Percentiles rank a stretch among this genome's conserved stretches.
phyloP scores from a whole-genome alignment of 1,140 invertebrate genomes.

The Aricia agestis region DNA sequence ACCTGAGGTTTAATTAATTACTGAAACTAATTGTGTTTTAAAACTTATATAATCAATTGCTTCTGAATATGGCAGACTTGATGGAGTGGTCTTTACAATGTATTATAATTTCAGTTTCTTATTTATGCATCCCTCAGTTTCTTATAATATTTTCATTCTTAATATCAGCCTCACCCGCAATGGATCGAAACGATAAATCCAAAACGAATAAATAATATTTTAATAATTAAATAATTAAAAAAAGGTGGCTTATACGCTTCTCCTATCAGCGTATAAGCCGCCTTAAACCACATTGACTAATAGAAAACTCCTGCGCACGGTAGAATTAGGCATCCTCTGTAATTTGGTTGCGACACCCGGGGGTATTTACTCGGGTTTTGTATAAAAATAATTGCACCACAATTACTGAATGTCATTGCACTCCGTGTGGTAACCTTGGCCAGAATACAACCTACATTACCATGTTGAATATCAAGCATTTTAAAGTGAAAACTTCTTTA shows the following conservation, averaged over 20 bases:
- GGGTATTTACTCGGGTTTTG: conserved; percentile 32
- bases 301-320: conserved; percentile 64
- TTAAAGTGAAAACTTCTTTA: not conserved
- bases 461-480: not conserved
- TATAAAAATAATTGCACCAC: conserved; percentile 25
- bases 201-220: no score
- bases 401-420: conserved; percentile 13
- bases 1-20: no score
- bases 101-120: no score
- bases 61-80: no score
- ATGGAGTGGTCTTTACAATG: no score
- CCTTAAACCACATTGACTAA: conserved; percentile 64
- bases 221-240: no score
- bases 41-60: no score
- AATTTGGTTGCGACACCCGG: conserved; percentile 59
- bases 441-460: not conserved
- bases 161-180: no score
- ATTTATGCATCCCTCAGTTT: no score
- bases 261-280: not conserved
- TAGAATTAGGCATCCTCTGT: conserved; percentile 62
- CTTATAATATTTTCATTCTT: no score
- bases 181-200: no score
- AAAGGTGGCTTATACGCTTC: not conserved
- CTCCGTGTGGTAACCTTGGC: conserved; percentile 19
- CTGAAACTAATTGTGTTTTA: no score